Evolutionary conservation across 2,797 vertebrate genomes (phyloP).

Genomic region (Poeciliopsis presidionis): DNA sequence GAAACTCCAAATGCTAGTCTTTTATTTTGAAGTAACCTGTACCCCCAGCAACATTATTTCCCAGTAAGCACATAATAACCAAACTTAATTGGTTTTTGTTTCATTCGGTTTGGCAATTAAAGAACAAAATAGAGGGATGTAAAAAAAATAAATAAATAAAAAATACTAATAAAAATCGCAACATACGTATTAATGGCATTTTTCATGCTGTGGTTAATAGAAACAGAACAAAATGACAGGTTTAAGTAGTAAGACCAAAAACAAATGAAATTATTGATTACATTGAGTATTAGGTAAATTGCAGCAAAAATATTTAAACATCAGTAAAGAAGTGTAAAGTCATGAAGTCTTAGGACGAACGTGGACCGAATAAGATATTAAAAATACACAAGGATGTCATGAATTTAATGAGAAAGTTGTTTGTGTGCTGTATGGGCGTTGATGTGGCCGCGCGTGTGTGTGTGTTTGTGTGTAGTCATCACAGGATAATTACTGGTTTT

Average conservation of each 20-base stretch:
- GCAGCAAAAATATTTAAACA: not conserved
- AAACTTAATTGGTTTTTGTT: slow-evolving; percentile 2
- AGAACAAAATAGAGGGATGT: not conserved
- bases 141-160: not conserved
- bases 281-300: slow-evolving; percentile 1
- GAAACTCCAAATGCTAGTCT: not conserved
- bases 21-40: slow-evolving; percentile 1
- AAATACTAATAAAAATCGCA: not conserved
- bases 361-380: slow-evolving; percentile 1
- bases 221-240: not conserved
- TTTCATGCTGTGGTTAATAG: not conserved
- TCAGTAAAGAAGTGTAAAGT: not conserved
- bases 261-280: not conserved
- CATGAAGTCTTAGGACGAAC: not conserved
- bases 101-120: not conserved
- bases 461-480: slow-evolving; percentile 37
- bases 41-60: not conserved
- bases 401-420: slow-evolving; percentile 9
- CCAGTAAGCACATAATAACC: not conserved
- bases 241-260: slow-evolving; percentile 14
- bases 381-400: not conserved
- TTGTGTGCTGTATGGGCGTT: not conserved
- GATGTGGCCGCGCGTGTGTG: too few species aligned
- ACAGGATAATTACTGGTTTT: slow-evolving; percentile 47
- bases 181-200: not conserved